Conservation (phyloP, 2,797 vertebrate species). For the Ambastaia sidthimunki region DNA sequence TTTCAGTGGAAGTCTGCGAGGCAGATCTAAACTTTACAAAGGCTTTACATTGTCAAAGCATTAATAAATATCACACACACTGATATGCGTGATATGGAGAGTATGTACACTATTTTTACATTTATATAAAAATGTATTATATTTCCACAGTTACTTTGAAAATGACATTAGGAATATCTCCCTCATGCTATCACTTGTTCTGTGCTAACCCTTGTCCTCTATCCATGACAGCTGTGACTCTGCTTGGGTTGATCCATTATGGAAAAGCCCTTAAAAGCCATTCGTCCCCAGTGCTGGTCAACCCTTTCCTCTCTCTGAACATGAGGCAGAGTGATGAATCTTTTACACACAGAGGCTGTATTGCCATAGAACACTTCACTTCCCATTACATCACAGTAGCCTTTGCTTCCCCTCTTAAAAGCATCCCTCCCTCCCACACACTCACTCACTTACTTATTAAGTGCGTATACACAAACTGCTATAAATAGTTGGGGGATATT, state of each 20-base stretch:
- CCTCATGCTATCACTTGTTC: not conserved
- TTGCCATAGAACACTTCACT: conserved; percentile 75
- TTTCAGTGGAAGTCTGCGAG: not conserved
- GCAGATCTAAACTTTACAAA: not conserved
- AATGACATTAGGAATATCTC: not conserved
- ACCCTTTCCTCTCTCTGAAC: conserved; percentile 57
- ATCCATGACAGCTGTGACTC: conserved; percentile 11
- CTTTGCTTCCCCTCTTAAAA: conserved; percentile 52
- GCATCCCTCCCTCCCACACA: conserved; percentile 21
- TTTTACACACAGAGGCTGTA: conserved; percentile 70
- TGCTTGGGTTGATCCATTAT: conserved; percentile 53
- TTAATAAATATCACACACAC: not conserved
- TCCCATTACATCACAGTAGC: conserved; percentile 77
- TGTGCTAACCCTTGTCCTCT: not conserved
- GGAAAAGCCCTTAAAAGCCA: conserved; percentile 52
- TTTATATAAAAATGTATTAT: not conserved
- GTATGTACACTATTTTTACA: no score
- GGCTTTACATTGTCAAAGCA: not conserved
- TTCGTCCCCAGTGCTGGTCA: conserved; percentile 24
- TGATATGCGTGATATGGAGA: not conserved
- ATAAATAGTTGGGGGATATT: conserved; percentile 68
- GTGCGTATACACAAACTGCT: conserved; percentile 36
- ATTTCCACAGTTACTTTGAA: not conserved
- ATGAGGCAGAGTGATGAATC: conserved; percentile 72
- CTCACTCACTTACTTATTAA: not conserved